Percentiles rank a stretch among this genome's conserved stretches.
phyloP scores from a whole-genome alignment of 2,888 invertebrate genomes.

The Leptinotarsa tumamoca region DNA sequence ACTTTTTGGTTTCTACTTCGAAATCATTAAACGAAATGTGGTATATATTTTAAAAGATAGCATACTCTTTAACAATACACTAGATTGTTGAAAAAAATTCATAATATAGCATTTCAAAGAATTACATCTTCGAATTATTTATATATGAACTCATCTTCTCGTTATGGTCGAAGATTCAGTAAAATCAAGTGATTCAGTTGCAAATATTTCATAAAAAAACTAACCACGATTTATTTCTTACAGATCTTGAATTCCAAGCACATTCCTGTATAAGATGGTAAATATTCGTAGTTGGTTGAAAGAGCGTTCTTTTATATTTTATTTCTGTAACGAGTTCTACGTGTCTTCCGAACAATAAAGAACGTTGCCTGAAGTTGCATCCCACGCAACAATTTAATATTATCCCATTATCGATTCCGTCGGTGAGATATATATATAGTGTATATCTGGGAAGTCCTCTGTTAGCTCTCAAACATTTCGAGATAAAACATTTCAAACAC shows the following conservation, averaged over 20 bases:
- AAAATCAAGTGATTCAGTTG: no score
- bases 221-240: no score
- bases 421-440: neutral
- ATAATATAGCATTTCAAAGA: no score
- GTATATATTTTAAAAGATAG: no score
- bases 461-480: neutral
- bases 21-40: no score
- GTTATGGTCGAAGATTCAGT: no score
- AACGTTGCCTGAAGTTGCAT: neutral
- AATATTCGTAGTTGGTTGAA: neutral
- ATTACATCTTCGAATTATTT: no score
- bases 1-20: no score
- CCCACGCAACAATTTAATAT: neutral
- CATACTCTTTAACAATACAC: no score
- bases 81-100: no score
- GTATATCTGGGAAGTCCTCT: neutral
- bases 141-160: no score
- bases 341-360: neutral
- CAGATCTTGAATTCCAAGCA: neutral
- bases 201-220: no score
- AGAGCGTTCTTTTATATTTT: neutral
- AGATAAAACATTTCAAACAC: neutral
- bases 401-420: constrained; percentile 7
- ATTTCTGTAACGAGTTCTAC: neutral
- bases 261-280: neutral